These are phyloP conservation scores for Megaceryle alcyon DNA, from an alignment of 2,797 vertebrate species.

Conservation along the genomic window DNA sequence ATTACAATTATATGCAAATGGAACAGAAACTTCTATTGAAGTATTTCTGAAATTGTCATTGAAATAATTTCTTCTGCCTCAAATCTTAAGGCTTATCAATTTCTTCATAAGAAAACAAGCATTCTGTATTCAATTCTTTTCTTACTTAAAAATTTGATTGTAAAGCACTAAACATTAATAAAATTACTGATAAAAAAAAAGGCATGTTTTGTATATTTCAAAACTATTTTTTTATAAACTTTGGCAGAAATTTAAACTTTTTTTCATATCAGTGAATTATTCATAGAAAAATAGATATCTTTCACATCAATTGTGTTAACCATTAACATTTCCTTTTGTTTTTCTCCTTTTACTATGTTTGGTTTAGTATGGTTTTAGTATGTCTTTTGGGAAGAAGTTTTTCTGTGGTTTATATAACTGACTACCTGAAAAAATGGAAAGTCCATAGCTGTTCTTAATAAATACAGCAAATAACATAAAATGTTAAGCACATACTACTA, in stretches of 20 bases:
- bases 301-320: rapidly evolving
- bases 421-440: neutral
- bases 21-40: neutral
- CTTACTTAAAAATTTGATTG: neutral
- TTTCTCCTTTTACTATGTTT: neutral
- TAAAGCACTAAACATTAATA: neutral
- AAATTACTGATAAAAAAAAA: neutral
- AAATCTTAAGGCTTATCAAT: neutral
- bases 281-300: neutral
- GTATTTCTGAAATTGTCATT: neutral
- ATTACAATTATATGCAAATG: neutral
- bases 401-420: neutral
- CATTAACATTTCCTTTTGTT: neutral
- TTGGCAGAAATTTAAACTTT: neutral
- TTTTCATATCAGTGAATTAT: neutral
- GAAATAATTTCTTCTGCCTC: neutral
- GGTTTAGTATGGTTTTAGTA: neutral
- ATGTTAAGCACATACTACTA: neutral
- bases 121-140: neutral
- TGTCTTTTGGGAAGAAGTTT: neutral
- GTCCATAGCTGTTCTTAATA: neutral
- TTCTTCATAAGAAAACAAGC: neutral
- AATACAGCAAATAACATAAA: neutral
- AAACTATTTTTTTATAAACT: neutral
- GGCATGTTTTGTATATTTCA: neutral